Evolutionary conservation across 2,888 invertebrate genomes (phyloP).

Genomic region (Agrotis exclamationis): DNA sequence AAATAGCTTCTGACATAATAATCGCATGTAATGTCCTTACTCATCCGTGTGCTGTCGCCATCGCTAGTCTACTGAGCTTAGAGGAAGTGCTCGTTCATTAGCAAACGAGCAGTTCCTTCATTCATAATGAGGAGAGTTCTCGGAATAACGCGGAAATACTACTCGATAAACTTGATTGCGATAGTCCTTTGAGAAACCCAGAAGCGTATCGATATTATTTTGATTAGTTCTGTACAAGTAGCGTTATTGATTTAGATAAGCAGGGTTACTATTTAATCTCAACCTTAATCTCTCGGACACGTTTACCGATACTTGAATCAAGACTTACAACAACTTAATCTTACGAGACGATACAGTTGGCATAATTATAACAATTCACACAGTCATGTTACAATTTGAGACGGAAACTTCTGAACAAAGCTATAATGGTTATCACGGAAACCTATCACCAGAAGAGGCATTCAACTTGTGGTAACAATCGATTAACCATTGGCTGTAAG

Average conservation of each 20-base stretch:
- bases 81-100: constrained; percentile 50
- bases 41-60: constrained; percentile 13
- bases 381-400: constrained; percentile 23
- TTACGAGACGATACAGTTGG: constrained; percentile 10
- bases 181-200: constrained; percentile 14
- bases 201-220: constrained; percentile 2
- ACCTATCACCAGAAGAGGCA: constrained; percentile 42
- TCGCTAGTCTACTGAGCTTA: constrained; percentile 35
- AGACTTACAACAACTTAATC: constrained; percentile 6
- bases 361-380: constrained; percentile 20
- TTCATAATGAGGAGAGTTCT: constrained; percentile 41
- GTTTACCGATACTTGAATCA: background rate
- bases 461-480: constrained; percentile 57
- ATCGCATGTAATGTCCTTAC: constrained; percentile 16
- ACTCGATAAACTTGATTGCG: constrained; percentile 20
- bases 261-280: background rate
- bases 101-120: constrained; percentile 45
- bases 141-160: constrained; percentile 32
- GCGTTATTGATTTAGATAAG: constrained; percentile 8
- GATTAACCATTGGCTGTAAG: constrained; percentile 58
- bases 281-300: background rate
- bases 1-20: constrained; percentile 34
- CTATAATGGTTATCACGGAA: constrained; percentile 41
- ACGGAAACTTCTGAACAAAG: constrained; percentile 25
- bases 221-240: background rate